Percentiles rank a stretch among this genome's conserved stretches.
phyloP scores from a whole-genome alignment of 2,888 invertebrate species.

The Zootermopsis nevadensis region DNA sequence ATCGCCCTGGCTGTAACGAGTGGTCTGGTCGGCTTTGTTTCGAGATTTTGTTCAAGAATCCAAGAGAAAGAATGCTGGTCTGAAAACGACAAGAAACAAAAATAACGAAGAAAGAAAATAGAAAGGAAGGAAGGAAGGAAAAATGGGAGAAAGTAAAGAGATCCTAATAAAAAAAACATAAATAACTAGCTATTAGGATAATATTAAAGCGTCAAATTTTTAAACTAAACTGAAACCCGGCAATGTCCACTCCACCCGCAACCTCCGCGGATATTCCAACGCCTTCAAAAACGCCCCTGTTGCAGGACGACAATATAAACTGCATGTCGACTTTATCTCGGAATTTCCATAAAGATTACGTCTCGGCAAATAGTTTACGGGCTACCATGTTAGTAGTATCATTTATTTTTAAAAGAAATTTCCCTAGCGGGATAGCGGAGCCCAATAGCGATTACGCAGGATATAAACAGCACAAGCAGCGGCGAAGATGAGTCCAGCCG shows the following conservation, averaged over 20 bases:
- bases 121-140: not conserved
- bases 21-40: too few species aligned
- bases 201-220: too few species aligned
- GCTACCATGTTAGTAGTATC: constrained; percentile 19
- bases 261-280: not conserved
- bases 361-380: constrained; percentile 37
- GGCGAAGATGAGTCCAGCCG: not conserved
- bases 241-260: not conserved
- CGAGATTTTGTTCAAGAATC: not conserved
- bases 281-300: constrained; percentile 7
- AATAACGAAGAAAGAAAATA: not conserved
- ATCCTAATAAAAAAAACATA: not conserved
- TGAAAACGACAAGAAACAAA: not conserved
- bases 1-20: too few species aligned
- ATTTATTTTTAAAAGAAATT: constrained; percentile 36
- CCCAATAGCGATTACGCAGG: not conserved
- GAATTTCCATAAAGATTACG: constrained; percentile 48
- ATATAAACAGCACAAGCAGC: not conserved
- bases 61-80: not conserved
- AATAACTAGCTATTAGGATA: not conserved
- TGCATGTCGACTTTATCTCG: constrained; percentile 48
- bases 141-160: not conserved
- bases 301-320: constrained; percentile 41
- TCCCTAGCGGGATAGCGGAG: constrained; percentile 21
- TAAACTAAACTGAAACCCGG: too few species aligned